Evolutionary conservation across 2,888 invertebrate species (phyloP), one percentile per base, ranked within the genome.

Genomic region (Octonoba sinensis): DNA sequence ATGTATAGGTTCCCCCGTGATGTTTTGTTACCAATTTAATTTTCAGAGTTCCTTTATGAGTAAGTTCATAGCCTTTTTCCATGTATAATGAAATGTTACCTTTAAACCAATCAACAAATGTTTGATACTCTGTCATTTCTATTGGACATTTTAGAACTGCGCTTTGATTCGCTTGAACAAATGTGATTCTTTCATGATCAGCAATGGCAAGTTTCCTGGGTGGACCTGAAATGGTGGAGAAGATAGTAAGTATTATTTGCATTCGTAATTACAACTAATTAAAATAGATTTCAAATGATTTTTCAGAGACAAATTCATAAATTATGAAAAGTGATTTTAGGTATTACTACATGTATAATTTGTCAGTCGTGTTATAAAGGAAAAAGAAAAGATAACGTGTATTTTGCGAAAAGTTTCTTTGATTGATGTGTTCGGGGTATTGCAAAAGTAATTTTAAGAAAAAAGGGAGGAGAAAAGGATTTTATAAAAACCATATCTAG

Each of bases 111-210:
- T 82, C 81, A 4, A 71, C 46, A 51, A 59, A 82, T 12, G 56
- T 64, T 47, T 12, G 22, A 8, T 20, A 46, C 11, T 36, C 56
- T 12, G 54, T 47, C 15, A 22, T 22, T 27, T 81, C 81, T 13
- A 82, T n/a, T 0, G 81, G 81, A 15, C 81, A 82, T 27, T 54
- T 70, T 16, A 82, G 27, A 16, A 44, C 65, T 2, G 66, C 18
- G 11, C 69, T 22, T 44, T 82, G 27, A 20, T 59, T 51, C 6
- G 65, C 24, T 20, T 82, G 49, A 12, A 74, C 67, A 56, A 82
- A 82, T 8, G 46, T 44, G 11, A 82, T 70, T 18, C 27, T 54
- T 59, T 65, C 44, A 1, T 59, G 27, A 46, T 70, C 75, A 1
- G 56, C 57, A 20, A 70, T n/a, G 2, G 47, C 24, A 15, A 56